phyloP scores from a whole-genome alignment of 2,113 vertebrate species.

The Silurus meridionalis region DNA sequence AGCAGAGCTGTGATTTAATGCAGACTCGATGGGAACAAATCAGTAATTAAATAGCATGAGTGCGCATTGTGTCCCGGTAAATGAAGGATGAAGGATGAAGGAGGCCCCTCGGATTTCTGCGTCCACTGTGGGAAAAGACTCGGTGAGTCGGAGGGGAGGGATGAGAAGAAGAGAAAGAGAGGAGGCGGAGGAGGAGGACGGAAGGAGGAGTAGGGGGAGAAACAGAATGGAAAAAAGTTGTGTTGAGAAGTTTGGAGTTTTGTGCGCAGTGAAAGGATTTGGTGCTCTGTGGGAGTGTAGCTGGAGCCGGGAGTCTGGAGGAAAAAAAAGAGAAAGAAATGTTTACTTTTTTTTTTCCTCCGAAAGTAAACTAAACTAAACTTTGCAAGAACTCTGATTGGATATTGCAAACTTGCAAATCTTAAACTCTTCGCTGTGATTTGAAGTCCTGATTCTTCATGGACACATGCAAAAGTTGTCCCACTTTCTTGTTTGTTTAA shows the following conservation, averaged over 20 bases:
- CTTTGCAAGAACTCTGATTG: too few relatives aligned
- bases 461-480: background rate
- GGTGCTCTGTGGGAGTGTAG: constrained; percentile 39
- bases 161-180: constrained; percentile 52
- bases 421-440: too few relatives aligned
- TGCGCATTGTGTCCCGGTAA: constrained; percentile 51
- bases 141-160: constrained; percentile 33
- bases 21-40: constrained; percentile 33
- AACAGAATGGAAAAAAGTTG: constrained; percentile 54
- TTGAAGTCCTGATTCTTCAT: background rate
- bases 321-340: background rate
- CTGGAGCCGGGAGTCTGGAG: background rate
- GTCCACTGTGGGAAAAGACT: constrained; percentile 58
- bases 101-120: constrained; percentile 63
- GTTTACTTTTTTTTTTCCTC: background rate
- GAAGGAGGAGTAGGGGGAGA: constrained; percentile 42
- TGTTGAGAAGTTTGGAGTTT: constrained; percentile 21
- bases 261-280: constrained; percentile 40
- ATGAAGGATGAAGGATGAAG: background rate
- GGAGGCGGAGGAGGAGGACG: constrained; percentile 51
- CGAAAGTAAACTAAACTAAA: too few relatives aligned
- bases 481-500: background rate
- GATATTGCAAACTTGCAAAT: background rate
- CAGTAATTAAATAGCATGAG: constrained; percentile 62
- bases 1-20: constrained; percentile 43